Conservation (phyloP, 2,113 vertebrate genomes). For the Perognathus longimembris region DNA sequence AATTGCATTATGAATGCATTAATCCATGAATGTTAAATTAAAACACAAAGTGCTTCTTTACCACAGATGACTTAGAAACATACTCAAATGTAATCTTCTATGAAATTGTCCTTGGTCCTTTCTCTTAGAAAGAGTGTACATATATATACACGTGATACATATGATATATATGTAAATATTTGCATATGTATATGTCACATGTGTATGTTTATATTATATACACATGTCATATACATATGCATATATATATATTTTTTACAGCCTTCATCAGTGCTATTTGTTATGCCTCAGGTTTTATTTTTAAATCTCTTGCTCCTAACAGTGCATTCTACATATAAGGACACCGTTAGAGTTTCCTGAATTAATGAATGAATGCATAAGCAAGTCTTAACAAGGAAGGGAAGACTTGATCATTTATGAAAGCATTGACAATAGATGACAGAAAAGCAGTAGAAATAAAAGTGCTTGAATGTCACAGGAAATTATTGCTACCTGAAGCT, state of each 20-base stretch:
- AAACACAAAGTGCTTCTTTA: not conserved
- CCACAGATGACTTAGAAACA: conserved; percentile 16
- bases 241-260: not conserved
- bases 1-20: not conserved
- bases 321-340: not conserved
- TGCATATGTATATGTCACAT: no score
- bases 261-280: not conserved
- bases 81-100: not conserved
- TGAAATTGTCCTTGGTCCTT: not conserved
- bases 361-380: not conserved
- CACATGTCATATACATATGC: no score
- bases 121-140: no score
- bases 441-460: not conserved
- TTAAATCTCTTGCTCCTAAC: not conserved
- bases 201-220: no score
- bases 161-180: not conserved
- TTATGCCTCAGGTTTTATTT: not conserved
- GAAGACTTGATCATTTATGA: not conserved
- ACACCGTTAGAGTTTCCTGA: not conserved
- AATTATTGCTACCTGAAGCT: not conserved
- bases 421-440: not conserved
- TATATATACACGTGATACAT: not conserved
- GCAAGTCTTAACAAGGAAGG: not conserved
- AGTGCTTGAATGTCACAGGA: not conserved
- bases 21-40: not conserved